These are phyloP conservation scores for Lepidocyrtoides sp. DNA, from an alignment of 2,888 invertebrate genomes.

Conservation along the genomic window DNA sequence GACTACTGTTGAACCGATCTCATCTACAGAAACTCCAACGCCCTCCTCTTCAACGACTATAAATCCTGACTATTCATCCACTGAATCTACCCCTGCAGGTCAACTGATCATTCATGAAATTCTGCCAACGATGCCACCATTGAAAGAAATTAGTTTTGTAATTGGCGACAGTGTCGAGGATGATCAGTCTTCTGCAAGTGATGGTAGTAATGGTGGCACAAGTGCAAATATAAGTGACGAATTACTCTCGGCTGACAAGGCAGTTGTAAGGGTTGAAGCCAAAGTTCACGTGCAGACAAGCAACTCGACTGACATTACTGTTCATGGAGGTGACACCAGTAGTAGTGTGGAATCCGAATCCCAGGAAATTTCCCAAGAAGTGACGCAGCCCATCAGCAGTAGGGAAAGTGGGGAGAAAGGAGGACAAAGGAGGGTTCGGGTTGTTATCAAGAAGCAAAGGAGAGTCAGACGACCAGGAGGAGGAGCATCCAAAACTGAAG, in stretches of 20 bases:
- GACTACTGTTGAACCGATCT: constrained; percentile 34
- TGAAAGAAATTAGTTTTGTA: constrained; percentile 60
- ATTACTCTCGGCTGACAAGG: constrained; percentile 1
- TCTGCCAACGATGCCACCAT: constrained; percentile 65
- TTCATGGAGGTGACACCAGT: no score
- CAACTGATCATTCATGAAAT: constrained; percentile 74
- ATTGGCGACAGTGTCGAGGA: constrained; percentile 75
- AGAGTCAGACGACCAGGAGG: constrained; percentile 1
- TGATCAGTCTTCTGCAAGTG: constrained; percentile 30
- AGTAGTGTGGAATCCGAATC: constrained; percentile 28
- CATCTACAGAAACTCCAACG: not conserved
- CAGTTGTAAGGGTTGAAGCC: constrained; percentile 55
- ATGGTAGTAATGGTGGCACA: not conserved
- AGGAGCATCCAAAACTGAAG: constrained; percentile 21
- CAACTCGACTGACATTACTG: constrained; percentile 34
- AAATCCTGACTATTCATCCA: constrained; percentile 21
- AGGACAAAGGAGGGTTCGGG: constrained; percentile 47
- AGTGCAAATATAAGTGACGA: constrained; percentile 28
- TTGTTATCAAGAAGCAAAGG: constrained; percentile 44
- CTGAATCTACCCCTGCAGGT: constrained; percentile 46
- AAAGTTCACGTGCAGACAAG: constrained; percentile 54
- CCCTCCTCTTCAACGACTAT: not conserved
- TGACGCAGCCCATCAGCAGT: constrained; percentile 7
- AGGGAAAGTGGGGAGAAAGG: constrained; percentile 21
- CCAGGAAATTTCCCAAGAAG: not conserved